phyloP scores from a whole-genome alignment of 2,113 vertebrate genomes.

The Hydropotes inermis region DNA sequence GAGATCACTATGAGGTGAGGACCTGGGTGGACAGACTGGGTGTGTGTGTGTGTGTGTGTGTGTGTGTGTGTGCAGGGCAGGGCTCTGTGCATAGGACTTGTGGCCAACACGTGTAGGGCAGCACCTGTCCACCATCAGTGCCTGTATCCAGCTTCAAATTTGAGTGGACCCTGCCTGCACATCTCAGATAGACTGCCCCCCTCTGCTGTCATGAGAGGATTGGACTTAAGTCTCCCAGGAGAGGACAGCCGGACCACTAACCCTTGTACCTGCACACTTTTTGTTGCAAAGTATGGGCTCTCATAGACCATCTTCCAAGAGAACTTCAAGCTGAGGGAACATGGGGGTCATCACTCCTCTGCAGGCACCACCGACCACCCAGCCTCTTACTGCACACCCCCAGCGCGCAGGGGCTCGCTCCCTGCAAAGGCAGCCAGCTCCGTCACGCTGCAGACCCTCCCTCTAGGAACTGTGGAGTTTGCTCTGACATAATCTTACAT shows the following conservation, averaged over 20 bases:
- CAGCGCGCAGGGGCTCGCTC: not conserved
- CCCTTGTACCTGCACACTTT: not conserved
- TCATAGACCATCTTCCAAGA: not conserved
- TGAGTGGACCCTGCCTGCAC: not conserved
- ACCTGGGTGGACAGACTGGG: not conserved
- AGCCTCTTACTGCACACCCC: not conserved
- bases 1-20: not conserved
- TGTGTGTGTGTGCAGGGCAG: too few relatives aligned
- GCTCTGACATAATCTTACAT: not conserved
- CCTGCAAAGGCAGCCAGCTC: not conserved
- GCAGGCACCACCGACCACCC: not conserved
- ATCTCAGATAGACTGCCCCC: not conserved
- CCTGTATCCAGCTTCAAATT: too few relatives aligned
- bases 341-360: not conserved
- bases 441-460: fast-evolving
- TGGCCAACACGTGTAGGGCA: not conserved
- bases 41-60: not conserved
- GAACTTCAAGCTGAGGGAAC: not conserved
- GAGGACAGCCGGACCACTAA: not conserved
- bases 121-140: not conserved
- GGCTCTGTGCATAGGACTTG: not conserved
- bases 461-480: not conserved
- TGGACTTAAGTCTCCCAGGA: not conserved
- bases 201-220: not conserved
- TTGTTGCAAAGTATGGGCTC: not conserved